Conservation (phyloP, 1,140 invertebrate species). For the Ruditapes philippinarum region DNA sequence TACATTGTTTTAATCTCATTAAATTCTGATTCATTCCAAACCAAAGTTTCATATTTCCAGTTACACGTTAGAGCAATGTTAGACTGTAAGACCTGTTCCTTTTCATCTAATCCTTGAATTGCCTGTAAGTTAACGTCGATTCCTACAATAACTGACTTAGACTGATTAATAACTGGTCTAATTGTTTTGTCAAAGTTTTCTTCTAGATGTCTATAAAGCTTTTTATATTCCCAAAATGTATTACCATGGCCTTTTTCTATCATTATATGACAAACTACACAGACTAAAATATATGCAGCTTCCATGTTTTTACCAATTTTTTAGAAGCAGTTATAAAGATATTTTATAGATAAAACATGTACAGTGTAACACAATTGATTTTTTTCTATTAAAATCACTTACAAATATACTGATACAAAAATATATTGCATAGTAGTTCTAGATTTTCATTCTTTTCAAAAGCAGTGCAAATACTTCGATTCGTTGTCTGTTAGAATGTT, state of each 20-base stretch:
- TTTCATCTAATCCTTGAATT: slow-evolving; percentile 39
- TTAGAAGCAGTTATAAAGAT: no score
- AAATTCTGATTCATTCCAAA: slow-evolving; percentile 12
- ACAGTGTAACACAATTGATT: no score
- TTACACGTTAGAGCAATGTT: neutral
- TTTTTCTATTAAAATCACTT: no score
- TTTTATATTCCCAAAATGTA: neutral
- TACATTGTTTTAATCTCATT: neutral
- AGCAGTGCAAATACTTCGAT: no score
- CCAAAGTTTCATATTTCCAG: slow-evolving; percentile 45
- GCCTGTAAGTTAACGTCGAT: neutral
- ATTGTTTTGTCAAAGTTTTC: neutral
- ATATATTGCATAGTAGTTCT: no score
- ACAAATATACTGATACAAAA: no score
- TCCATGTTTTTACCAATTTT: no score
- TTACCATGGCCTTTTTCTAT: neutral
- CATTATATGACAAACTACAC: neutral
- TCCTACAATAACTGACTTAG: neutral
- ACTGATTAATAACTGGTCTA: neutral
- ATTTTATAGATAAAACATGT: no score
- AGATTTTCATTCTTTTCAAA: no score
- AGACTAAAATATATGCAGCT: neutral
- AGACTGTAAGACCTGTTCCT: slow-evolving; percentile 6
- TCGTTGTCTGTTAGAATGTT: no score
- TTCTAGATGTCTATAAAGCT: neutral